Percentiles rank a stretch among this genome's conserved stretches.
Evolutionary conservation across 2,113 vertebrate genomes (phyloP).

Genomic region (Acanthochromis polyacanthus): DNA sequence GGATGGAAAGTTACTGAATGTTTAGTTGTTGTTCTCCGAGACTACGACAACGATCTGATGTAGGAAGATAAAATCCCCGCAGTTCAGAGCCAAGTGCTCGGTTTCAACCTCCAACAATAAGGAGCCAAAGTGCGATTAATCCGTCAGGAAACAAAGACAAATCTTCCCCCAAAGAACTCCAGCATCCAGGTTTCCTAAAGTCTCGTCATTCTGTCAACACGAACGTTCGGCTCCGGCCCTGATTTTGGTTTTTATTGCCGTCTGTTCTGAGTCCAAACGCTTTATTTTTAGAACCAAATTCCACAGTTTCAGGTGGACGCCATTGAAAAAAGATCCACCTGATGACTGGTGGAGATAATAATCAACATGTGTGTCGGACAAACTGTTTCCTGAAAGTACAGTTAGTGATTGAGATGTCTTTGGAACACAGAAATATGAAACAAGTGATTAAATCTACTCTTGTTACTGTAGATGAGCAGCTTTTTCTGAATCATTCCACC

Average conservation of each 20-base stretch:
- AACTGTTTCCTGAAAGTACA: constrained; percentile 9
- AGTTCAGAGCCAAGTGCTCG: constrained; percentile 6
- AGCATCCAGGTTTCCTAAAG: constrained; percentile 25
- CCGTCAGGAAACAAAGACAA: constrained; percentile 36
- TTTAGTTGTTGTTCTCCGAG: constrained; percentile 1
- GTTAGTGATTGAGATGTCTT: constrained; percentile 19
- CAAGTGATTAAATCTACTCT: background rate
- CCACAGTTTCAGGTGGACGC: constrained; percentile 1
- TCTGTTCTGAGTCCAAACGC: constrained; percentile 4
- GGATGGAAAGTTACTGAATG: constrained; percentile 15
- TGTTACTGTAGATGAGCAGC: background rate
- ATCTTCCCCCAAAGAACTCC: constrained; percentile 36
- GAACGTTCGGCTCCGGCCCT: constrained; percentile 21
- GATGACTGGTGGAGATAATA: constrained; percentile 17
- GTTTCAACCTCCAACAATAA: constrained; percentile 34
- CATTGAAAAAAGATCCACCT: constrained; percentile 21
- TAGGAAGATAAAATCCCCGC: background rate
- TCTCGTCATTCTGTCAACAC: constrained; percentile 56
- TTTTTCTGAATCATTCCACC: background rate
- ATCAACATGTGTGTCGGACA: constrained; percentile 34
- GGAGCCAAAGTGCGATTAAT: constrained; percentile 49
- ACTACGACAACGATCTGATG: constrained; percentile 14
- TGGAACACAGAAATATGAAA: background rate
- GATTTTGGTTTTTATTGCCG: constrained; percentile 16
- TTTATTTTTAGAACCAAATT: constrained; percentile 24